These are phyloP conservation scores for Smutsia temminckii DNA, from an alignment of 2,797 vertebrate species.

Conservation along the genomic window DNA sequence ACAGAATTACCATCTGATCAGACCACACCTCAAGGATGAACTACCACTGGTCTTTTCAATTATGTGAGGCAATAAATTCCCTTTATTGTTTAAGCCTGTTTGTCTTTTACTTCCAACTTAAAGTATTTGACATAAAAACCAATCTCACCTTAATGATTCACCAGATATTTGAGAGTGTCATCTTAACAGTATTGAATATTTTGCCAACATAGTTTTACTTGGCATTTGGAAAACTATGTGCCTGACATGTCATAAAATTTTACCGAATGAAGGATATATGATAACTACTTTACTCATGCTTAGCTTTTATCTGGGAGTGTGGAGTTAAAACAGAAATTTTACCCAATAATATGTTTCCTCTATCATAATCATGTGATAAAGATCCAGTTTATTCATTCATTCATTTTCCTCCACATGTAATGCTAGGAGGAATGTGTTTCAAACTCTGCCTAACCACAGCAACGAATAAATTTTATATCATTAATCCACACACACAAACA, in stretches of 20 bases:
- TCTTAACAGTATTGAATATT: not conserved
- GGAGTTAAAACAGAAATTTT: not conserved
- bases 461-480: not conserved
- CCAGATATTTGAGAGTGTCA: not conserved
- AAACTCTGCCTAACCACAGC: not conserved
- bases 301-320: not conserved
- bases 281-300: not conserved
- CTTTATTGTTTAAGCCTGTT: not conserved
- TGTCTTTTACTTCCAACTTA: not conserved
- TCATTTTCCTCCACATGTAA: not conserved
- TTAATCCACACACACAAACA: not conserved
- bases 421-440: not conserved
- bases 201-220: not conserved
- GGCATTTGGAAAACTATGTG: not conserved
- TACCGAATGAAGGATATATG: not conserved
- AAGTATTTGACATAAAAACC: not conserved
- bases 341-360: not conserved
- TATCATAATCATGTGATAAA: not conserved
- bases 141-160: not conserved
- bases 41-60: not conserved
- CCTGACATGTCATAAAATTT: not conserved
- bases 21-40: not conserved
- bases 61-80: not conserved
- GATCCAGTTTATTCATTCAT: not conserved
- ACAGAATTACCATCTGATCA: not conserved